These are phyloP conservation scores for Halictus quadricinctus DNA, from an alignment of 2,888 invertebrate species.

Conservation along the genomic window DNA sequence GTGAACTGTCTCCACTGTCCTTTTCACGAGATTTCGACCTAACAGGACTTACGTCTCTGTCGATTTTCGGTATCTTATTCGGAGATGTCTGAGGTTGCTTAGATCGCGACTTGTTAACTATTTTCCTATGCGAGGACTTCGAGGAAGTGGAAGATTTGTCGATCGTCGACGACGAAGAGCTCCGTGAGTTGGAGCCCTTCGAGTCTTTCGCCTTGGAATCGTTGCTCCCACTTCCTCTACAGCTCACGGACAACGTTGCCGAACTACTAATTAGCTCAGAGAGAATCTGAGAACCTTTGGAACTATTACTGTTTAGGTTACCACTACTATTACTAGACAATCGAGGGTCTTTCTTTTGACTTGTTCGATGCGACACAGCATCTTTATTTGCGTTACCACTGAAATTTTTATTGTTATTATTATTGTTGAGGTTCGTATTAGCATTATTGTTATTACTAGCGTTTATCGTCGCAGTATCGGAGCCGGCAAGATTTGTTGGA, in stretches of 20 bases:
- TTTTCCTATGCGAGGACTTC: conserved; percentile 79
- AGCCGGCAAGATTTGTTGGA: conserved; percentile 74
- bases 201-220: conserved; percentile 74
- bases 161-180: conserved; percentile 78
- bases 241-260: conserved; percentile 64
- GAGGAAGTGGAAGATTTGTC: conserved; percentile 80
- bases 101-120: conserved; percentile 78
- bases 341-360: conserved; percentile 81
- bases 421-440: conserved; percentile 76
- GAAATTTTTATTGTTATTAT: conserved; percentile 78
- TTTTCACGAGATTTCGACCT: conserved; percentile 78
- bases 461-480: conserved; percentile 73
- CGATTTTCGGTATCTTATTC: conserved; percentile 76
- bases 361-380: conserved; percentile 80
- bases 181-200: conserved; percentile 67
- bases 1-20: conserved; percentile 74
- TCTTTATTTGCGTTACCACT: conserved; percentile 80
- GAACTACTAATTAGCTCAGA: conserved; percentile 68
- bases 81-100: conserved; percentile 75
- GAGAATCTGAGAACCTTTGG: conserved; percentile 69
- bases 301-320: conserved; percentile 74
- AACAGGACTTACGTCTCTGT: conserved; percentile 76
- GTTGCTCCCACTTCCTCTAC: conserved; percentile 70
- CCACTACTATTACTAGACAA: conserved; percentile 79
- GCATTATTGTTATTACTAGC: conserved; percentile 79